A percentile compares a stretch with the other conserved stretches of the same genome.
Conservation (phyloP, 2,797 vertebrate genomes). For the Gymnocypris eckloni region DNA sequence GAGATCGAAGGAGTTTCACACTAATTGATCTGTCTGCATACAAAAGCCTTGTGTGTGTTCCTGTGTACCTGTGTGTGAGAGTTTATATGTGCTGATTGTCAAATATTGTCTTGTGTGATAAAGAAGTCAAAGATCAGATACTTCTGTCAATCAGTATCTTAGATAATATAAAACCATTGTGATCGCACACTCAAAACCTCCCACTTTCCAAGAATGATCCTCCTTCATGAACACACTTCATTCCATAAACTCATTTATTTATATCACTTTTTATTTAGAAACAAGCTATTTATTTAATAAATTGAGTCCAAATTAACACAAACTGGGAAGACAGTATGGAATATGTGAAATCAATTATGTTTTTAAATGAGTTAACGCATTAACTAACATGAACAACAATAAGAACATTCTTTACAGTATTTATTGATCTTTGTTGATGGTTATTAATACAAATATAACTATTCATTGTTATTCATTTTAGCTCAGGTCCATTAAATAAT, state of each 20-base stretch:
- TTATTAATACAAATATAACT: not conserved
- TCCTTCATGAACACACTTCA: not conserved
- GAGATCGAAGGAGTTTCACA: conserved; percentile 13
- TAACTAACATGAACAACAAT: not conserved
- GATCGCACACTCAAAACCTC: conserved; percentile 51
- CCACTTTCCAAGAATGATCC: conserved; percentile 60
- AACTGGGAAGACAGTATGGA: not conserved
- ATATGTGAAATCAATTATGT: not conserved
- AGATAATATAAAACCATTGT: conserved; percentile 55
- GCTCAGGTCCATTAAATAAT: not conserved
- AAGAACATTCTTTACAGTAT: not conserved
- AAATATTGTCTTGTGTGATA: conserved; percentile 25
- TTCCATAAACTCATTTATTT: not conserved
- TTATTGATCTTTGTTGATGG: not conserved
- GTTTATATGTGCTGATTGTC: conserved; percentile 30
- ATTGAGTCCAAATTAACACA: not conserved
- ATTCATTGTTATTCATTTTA: not conserved
- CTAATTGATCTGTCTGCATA: conserved; percentile 30
- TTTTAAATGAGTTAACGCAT: not conserved
- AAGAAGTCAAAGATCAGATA: conserved; percentile 52
- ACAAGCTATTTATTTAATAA: not conserved
- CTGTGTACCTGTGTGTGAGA: not conserved
- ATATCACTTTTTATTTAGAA: not conserved
- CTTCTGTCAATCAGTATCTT: conserved; percentile 53
- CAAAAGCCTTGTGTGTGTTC: conserved; percentile 20